These are phyloP conservation scores for Globodera ellingtonae DNA, from an alignment of 1,140 invertebrate species.

Conservation along the genomic window DNA sequence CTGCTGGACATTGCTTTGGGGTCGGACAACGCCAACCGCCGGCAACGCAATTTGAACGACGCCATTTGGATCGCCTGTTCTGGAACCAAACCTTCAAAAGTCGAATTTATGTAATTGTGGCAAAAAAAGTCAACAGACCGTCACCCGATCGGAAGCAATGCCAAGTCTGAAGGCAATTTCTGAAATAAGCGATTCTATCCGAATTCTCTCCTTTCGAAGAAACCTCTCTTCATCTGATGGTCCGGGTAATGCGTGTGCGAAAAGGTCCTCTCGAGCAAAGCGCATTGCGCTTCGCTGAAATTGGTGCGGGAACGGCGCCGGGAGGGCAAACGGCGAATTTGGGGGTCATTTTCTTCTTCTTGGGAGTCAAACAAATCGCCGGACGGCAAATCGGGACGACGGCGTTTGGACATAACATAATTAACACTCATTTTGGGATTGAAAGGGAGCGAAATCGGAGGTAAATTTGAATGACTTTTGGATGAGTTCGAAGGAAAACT, in stretches of 20 bases:
- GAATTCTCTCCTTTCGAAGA: background rate
- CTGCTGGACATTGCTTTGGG: background rate
- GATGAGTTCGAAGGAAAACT: background rate
- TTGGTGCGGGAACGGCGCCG: conserved; percentile 15
- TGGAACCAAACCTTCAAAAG: conserved; percentile 37
- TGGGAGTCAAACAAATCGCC: background rate
- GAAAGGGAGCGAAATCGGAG: background rate
- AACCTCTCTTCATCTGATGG: background rate
- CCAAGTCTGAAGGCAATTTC: conserved; percentile 21
- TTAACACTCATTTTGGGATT: background rate
- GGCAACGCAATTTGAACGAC: background rate
- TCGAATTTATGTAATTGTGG: background rate
- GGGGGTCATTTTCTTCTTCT: background rate
- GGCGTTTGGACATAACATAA: background rate
- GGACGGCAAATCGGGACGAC: background rate
- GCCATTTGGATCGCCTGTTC: conserved; percentile 32
- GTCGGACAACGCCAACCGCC: background rate
- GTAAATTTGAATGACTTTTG: background rate
- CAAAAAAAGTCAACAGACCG: conserved; percentile 11
- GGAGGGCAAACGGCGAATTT: background rate
- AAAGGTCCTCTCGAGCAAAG: conserved; percentile 2
- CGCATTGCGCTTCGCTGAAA: conserved; percentile 4
- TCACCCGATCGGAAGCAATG: conserved; percentile 28
- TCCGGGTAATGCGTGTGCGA: conserved; percentile 8
- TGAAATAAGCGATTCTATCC: background rate